Evolutionary conservation across 2,888 invertebrate genomes (phyloP), one percentile per base, ranked within the genome.

Genomic region (Cephus nigrinus): DNA sequence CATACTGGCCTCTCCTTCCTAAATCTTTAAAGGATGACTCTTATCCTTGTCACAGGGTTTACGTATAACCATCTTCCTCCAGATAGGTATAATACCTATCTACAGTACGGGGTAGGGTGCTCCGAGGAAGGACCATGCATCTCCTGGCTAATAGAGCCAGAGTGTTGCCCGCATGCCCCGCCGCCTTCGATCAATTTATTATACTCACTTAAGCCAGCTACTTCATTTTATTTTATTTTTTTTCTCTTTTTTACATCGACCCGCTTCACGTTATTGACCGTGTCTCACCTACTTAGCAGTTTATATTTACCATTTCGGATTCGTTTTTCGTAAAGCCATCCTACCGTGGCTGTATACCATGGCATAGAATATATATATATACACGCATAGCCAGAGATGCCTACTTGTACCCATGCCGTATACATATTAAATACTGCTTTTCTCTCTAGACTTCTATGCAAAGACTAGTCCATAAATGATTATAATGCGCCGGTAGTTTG

Each of bases 181-280:
- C 77, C 85, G 79, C 81, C 84, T 84, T 81, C 83, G 84, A 86
- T 87, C 86, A 85, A 87, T 88, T 87, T 87, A 88, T 88, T 86
- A 87, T 84, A 81, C 86, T 84, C 84, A 78, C 84, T 86, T 85
- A 85, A 85, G 82, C 83, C 79, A 77, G 79, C 80, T 80, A 79
- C 81, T 79, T 75, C 75, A 35, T 76, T 78, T 81, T 77, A 73
- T 82, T 82, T 31, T 31, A 31, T 31, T 83, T 77, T 40, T 69
- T 83, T 76, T 34, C 74, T 78, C 71, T 80, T 82, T 83, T 84
- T 74, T 81, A 75, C 55, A 12, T 71, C 71, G 74, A 33, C 35
- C n/a, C 33, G 35, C 36, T 35, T 74, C n/a, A 23, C 34, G 23
- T 36, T 36, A 74, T 33, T 74, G 35, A 35, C 74, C 74, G 35